phyloP scores from a whole-genome alignment of 2,113 vertebrate species.

The Atractosteus spatula region DNA sequence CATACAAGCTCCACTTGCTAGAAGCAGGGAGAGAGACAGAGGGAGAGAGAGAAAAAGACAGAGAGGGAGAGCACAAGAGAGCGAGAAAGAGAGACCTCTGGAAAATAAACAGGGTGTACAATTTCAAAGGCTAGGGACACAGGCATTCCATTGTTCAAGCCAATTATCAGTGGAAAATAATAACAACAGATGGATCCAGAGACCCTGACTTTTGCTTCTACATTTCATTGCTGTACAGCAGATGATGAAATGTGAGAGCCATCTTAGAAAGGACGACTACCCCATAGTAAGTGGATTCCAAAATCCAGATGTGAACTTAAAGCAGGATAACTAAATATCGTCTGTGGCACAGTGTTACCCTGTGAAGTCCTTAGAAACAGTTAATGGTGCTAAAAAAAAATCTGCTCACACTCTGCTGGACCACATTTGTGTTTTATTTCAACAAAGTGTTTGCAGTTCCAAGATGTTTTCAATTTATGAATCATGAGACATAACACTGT shows the following conservation, averaged over 20 bases:
- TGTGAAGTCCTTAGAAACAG: conserved; percentile 19
- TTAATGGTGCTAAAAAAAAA: conserved; percentile 28
- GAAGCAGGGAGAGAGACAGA: conserved; percentile 45
- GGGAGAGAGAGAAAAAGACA: not conserved
- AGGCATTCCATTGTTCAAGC: conserved; percentile 98
- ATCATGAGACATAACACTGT: too few species aligned
- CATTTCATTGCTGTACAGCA: conserved; percentile 85
- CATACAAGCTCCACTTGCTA: conserved; percentile 62
- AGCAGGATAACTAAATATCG: conserved; percentile 47
- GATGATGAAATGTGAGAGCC: conserved; percentile 95
- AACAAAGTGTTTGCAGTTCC: too few species aligned
- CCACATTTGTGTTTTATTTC: conserved; percentile 32
- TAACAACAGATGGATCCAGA: conserved; percentile 99
- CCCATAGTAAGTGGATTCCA: conserved; percentile 74
- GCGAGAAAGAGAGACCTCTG: conserved; percentile 65
- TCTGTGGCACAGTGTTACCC: conserved; percentile 36
- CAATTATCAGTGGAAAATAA: conserved; percentile 99
- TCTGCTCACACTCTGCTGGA: not conserved
- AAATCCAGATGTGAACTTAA: conserved; percentile 89
- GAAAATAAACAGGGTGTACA: conserved; percentile 80
- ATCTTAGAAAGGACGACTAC: conserved; percentile 77
- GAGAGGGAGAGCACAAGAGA: not conserved
- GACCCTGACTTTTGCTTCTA: conserved; percentile 87
- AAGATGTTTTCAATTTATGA: too few species aligned
- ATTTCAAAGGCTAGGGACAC: conserved; percentile 97